These are phyloP conservation scores for Flexamia atlantica DNA, from an alignment of 2,888 invertebrate genomes.

Conservation along the genomic window DNA sequence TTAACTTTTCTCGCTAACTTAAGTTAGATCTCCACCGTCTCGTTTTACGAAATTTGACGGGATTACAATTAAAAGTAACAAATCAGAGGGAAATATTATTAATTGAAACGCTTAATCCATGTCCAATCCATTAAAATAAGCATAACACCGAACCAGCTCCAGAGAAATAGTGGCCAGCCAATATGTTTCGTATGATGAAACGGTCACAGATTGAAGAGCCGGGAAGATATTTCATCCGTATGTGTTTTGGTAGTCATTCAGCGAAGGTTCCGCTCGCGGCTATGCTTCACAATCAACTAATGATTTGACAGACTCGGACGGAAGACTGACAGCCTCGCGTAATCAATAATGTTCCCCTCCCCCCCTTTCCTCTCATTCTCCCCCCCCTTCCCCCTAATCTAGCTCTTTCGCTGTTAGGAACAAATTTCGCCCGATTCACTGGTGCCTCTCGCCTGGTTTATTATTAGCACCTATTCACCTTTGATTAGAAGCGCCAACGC, in stretches of 20 bases:
- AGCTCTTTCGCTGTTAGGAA: slow-evolving; percentile 7
- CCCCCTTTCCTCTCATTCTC: not conserved
- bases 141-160: too few species aligned
- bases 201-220: not conserved
- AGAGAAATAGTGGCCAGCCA: too few species aligned
- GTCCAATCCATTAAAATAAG: too few species aligned
- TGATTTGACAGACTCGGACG: slow-evolving; percentile 34
- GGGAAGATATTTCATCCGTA: slow-evolving; percentile 1
- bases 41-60: too few species aligned
- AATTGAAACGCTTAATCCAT: too few species aligned
- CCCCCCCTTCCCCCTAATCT: not conserved
- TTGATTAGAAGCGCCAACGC: slow-evolving; percentile 25
- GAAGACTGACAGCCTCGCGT: slow-evolving; percentile 32
- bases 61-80: too few species aligned
- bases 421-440: slow-evolving; percentile 55
- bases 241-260: slow-evolving; percentile 4
- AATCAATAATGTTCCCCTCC: slow-evolving; percentile 15
- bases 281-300: slow-evolving; percentile 11
- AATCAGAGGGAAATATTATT: too few species aligned
- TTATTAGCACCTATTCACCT: slow-evolving; percentile 54
- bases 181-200: too few species aligned
- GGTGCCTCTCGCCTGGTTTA: slow-evolving; percentile 28
- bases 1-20: too few species aligned
- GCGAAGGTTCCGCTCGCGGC: not conserved
- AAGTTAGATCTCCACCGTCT: too few species aligned